Evolutionary conservation across 1,140 invertebrate genomes (phyloP), one percentile per base, ranked within the genome.

Genomic region (Amyelois transitella): DNA sequence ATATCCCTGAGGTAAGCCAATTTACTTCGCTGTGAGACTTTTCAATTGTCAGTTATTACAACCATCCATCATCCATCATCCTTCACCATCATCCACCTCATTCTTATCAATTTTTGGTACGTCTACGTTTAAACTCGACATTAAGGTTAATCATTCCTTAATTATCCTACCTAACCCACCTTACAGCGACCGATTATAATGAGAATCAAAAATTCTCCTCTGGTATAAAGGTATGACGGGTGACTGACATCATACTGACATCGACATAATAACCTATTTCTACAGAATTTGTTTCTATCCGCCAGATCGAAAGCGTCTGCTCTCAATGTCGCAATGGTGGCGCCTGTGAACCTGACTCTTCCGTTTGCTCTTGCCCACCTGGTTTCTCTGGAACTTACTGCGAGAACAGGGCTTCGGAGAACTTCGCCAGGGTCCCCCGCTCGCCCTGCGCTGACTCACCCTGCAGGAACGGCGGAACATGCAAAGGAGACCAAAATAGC

Each of bases 401-500:
- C 81, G 94, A 96, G 79, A 90, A 86, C 18, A 88, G 91, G 19
- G 74, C 90, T 5, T 83, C 88, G 43, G 77, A 83, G 19, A 28
- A 0, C 59, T 62, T 64, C 54, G 57, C 5, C 55, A 75, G 0
- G 53, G 64, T 6, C 87, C 90, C 62, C 67, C 90, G 38, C 93
- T 94, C 90, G 32, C 93, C 94, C 68, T 90, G 94, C 55, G 88
- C 91, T 19, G 76, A 90, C 1, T 80, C 86, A 14, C 96, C 96
- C 0, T 98, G 97, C 73, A 90, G 91, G 63, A 96, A 97, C 77
- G 92, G 92, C 1, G 96, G 94, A n/a, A 91, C 89, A 0, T 98
- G 97, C 80, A 88, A 88, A 1, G 89, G 85, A 8, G 90, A 92
- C 24, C 75, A 82, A n/a, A 75, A 77, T 4, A 77, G 79, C 0